Conservation (phyloP, 2,888 invertebrate species). For the Cryptus viduatorius region DNA sequence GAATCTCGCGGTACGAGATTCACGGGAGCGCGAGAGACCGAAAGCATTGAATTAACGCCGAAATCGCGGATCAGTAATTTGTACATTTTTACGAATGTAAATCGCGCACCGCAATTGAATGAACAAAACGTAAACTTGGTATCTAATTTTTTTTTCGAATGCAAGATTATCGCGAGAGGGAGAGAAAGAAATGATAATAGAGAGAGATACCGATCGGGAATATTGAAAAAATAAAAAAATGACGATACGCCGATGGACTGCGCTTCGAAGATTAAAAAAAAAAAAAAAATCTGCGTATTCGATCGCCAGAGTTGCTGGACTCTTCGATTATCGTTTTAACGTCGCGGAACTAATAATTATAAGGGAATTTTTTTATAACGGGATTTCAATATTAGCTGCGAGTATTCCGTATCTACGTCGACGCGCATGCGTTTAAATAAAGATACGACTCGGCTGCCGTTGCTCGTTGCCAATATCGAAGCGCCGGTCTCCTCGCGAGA, state of each 20-base stretch:
- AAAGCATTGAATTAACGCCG: neutral
- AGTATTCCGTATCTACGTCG: no score
- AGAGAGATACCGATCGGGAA: slow-evolving; percentile 16
- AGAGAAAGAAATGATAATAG: slow-evolving; percentile 26
- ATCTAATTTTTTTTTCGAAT: neutral
- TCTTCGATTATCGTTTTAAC: no score
- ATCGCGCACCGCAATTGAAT: neutral
- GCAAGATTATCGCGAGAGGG: slow-evolving; percentile 1
- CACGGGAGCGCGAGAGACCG: slow-evolving; percentile 15
- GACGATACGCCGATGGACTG: neutral
- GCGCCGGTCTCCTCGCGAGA: neutral
- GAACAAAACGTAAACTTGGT: neutral
- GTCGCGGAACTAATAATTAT: no score
- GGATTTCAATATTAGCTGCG: no score
- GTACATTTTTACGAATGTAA: slow-evolving; percentile 9
- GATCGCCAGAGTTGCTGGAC: no score
- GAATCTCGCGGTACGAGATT: neutral
- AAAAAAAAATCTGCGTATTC: no score
- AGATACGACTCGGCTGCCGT: no score
- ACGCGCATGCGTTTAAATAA: no score
- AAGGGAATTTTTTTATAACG: no score
- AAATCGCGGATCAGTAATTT: neutral
- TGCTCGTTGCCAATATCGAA: neutral
- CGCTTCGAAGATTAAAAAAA: no score
- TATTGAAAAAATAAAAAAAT: slow-evolving; percentile 17